phyloP scores from a whole-genome alignment of 2,113 vertebrate genomes.

The Aphelocoma coerulescens region DNA sequence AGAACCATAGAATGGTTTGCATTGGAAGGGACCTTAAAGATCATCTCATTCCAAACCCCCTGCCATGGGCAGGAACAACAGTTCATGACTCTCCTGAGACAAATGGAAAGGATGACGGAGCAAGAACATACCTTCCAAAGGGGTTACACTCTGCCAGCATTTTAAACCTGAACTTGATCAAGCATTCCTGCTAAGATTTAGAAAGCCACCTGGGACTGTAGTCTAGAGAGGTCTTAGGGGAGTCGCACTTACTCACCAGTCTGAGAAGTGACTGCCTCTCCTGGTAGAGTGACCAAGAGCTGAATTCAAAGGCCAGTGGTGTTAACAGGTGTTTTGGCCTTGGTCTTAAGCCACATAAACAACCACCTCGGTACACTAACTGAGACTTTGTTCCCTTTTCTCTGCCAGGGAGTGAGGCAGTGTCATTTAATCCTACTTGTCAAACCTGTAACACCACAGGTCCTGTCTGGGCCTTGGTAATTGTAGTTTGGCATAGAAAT shows the following conservation, averaged over 20 bases:
- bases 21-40: neutral
- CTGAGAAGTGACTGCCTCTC: neutral
- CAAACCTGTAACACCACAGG: neutral
- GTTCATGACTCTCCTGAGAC: neutral
- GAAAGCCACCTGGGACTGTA: fast-evolving
- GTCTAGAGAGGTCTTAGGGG: neutral
- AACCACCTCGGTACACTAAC: neutral
- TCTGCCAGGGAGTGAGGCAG: neutral
- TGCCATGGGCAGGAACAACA: neutral
- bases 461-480: neutral
- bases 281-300: neutral
- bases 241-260: neutral
- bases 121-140: neutral
- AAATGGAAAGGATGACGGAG: neutral
- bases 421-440: neutral
- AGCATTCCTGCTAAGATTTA: neutral
- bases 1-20: neutral
- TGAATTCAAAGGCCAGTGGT: neutral
- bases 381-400: neutral
- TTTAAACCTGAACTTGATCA: neutral
- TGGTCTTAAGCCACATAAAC: neutral
- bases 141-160: neutral
- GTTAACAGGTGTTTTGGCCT: neutral
- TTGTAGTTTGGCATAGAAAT: neutral
- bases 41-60: neutral